Conservation (phyloP, 2,888 invertebrate genomes). For the Cynaeus angustus region DNA sequence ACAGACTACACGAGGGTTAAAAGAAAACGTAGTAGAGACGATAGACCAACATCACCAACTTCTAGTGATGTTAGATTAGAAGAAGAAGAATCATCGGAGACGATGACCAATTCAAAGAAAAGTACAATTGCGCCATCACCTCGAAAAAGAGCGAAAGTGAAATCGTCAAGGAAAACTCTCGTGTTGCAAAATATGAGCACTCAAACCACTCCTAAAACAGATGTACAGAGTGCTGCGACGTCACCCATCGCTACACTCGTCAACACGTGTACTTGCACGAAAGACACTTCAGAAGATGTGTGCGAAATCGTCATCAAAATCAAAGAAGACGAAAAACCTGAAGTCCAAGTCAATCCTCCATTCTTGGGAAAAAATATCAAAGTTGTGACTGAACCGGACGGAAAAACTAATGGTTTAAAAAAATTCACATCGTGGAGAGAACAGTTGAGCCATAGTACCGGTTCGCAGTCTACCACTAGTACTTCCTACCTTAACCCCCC, state of each 20-base stretch:
- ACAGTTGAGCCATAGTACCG: slow-evolving; percentile 63
- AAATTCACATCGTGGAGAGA: slow-evolving; percentile 63
- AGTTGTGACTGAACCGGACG: slow-evolving; percentile 29
- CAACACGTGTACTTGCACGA: slow-evolving; percentile 8
- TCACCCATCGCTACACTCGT: background rate
- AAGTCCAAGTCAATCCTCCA: slow-evolving; percentile 60
- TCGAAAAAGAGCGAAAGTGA: slow-evolving; percentile 53
- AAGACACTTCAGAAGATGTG: slow-evolving; percentile 56
- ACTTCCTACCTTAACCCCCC: slow-evolving; percentile 70
- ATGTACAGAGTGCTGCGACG: slow-evolving; percentile 21
- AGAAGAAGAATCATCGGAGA: slow-evolving; percentile 16
- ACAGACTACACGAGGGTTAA: slow-evolving; percentile 29
- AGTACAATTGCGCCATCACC: slow-evolving; percentile 45
- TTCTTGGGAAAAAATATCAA: slow-evolving; percentile 34
- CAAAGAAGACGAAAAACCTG: slow-evolving; percentile 61
- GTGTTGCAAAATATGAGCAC: slow-evolving; percentile 68
- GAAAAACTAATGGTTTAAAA: slow-evolving; percentile 36
- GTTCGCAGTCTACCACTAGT: slow-evolving; percentile 62
- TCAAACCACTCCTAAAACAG: slow-evolving; percentile 66
- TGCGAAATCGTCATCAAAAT: slow-evolving; percentile 69
- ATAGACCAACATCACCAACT: slow-evolving; percentile 22
- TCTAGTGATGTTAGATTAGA: slow-evolving; percentile 13
- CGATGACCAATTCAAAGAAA: slow-evolving; percentile 37
- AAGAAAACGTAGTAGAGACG: slow-evolving; percentile 47
- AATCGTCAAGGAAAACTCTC: slow-evolving; percentile 52